Conservation (phyloP, 2,888 invertebrate genomes). For the Drosophila crucigera region DNA sequence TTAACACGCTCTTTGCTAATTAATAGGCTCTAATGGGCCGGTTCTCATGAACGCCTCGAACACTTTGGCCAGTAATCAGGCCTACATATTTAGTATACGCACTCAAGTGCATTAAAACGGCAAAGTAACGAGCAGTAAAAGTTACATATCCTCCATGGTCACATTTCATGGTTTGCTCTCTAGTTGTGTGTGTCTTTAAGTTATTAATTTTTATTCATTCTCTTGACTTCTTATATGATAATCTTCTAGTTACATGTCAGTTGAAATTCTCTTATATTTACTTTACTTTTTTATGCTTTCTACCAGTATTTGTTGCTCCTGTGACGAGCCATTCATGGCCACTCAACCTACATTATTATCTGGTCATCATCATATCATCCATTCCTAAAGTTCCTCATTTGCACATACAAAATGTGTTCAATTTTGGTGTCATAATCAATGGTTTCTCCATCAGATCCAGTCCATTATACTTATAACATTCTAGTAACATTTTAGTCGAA, state of each 20-base stretch:
- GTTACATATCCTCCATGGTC: constrained; percentile 1
- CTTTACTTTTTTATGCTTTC: neutral
- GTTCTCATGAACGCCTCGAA: constrained; percentile 38
- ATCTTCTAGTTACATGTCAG: neutral
- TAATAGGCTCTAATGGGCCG: constrained; percentile 69
- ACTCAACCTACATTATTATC: neutral
- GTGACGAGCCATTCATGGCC: neutral
- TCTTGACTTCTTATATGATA: neutral
- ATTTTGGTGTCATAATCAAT: neutral
- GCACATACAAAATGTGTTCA: neutral
- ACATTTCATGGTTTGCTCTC: neutral
- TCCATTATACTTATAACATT: neutral
- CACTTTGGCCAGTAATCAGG: constrained; percentile 24
- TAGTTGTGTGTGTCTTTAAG: neutral
- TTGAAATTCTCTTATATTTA: neutral
- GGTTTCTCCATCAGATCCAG: neutral
- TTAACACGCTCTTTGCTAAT: constrained; percentile 72
- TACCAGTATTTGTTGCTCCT: neutral
- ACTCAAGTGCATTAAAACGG: constrained; percentile 5
- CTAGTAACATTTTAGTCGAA: neutral
- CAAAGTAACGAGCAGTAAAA: constrained; percentile 14
- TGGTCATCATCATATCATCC: neutral
- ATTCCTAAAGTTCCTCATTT: neutral
- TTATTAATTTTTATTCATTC: neutral
- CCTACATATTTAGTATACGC: constrained; percentile 37